Conservation (phyloP, 1,140 invertebrate species). For the Drosophila virilis region DNA sequence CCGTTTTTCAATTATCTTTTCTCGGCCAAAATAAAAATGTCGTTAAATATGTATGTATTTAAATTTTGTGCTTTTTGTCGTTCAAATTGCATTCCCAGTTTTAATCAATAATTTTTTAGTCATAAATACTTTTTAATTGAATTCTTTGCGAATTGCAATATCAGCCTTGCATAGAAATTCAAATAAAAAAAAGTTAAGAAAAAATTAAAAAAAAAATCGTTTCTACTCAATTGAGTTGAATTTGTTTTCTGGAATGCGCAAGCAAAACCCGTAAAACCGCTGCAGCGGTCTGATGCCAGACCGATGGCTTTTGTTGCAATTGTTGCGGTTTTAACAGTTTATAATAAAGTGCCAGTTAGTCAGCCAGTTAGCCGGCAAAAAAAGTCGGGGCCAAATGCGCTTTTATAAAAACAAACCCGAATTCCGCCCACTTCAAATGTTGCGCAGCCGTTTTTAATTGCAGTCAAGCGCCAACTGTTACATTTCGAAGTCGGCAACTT, state of each 20-base stretch:
- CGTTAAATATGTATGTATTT: neutral
- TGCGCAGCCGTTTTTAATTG: slow-evolving; percentile 72
- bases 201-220: neutral
- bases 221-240: neutral
- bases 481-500: slow-evolving; percentile 63
- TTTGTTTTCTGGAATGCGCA: neutral
- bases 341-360: slow-evolving; percentile 67
- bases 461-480: slow-evolving; percentile 70
- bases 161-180: neutral
- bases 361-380: slow-evolving; percentile 61
- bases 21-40: too few species aligned
- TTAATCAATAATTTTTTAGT: too few species aligned
- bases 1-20: neutral
- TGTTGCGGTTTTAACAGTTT: slow-evolving; percentile 70
- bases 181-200: neutral
- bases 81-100: too few species aligned
- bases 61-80: neutral
- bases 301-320: slow-evolving; percentile 54
- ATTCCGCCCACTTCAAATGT: slow-evolving; percentile 23
- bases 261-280: neutral
- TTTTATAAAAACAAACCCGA: slow-evolving; percentile 40
- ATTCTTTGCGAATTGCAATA: too few species aligned
- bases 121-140: too few species aligned
- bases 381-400: slow-evolving; percentile 25
- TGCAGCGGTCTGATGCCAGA: too few species aligned